Base-by-base conservation (phyloP, 2,797 vertebrate species). In the Halcyon smyrnensis region DNA sequence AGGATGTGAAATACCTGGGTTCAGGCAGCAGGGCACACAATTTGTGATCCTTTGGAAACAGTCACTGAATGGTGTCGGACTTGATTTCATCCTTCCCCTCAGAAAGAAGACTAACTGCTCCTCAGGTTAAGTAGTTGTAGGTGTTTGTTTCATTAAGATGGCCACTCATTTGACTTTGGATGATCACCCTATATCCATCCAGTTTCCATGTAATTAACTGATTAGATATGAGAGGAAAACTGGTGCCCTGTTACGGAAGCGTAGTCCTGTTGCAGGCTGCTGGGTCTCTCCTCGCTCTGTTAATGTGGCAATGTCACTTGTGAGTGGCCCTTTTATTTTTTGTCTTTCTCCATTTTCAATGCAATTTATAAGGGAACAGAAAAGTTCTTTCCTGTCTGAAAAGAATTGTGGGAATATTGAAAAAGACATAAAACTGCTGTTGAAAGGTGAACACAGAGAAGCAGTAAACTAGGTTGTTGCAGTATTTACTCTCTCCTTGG, bases 401-500 rank as follows among this genome's bases (percentile, higher is more conserved):
- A 86, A 83, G 84, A 88, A 85, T 79, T 80, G 84, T 46, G 39
- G 67, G 88, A 94, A 64, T 93, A 96, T 67, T 87, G 90, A 92
- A 92, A 78, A 94, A 89, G 84, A 34, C 89, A 75, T 77, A 92
- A 85, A 94, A 85, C 54, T 75, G 36, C 84, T 85, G 36, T 54
- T 95, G 86, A 94, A 87, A 88, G 77, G 88, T 7, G 13, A 74
- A 12, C 59, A 56, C 56, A 95, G 91, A 86, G 80, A 86, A 94
- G 79, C 86, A 84, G 86, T 71, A 89, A 93, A 90, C 75, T 90
- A 89, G 90, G 59, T 70, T 85, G 81, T 90, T 95, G 95, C 73
- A 12, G 87, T 91, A 92, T 92, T 96, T 89, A 84, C 94, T 95
- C 62, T 80, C 43, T 82, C 34, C 70, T 93, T 89, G 74, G 86